Evolutionary conservation across 1,140 invertebrate genomes (phyloP).

Genomic region (Parasteatoda tepidariorum): DNA sequence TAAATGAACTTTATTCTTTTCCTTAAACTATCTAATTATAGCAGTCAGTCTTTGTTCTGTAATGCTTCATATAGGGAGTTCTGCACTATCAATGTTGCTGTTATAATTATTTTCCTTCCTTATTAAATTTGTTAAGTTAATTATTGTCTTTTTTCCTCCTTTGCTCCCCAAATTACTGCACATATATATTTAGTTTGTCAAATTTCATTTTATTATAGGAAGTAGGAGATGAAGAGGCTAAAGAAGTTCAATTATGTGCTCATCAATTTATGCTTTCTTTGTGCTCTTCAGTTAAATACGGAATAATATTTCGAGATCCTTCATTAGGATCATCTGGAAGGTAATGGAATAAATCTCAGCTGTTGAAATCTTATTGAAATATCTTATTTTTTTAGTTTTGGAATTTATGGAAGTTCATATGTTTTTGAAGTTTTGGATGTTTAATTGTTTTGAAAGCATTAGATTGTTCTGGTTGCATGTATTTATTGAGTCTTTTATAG

Average conservation of each 20-base stretch:
- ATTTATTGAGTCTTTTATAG: no score
- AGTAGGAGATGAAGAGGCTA: conserved; percentile 65
- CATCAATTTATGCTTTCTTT: conserved; percentile 77
- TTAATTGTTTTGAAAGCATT: no score
- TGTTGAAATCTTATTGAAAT: background rate
- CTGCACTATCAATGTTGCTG: background rate
- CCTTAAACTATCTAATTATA: background rate
- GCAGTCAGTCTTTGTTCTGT: no score
- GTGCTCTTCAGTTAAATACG: conserved; percentile 78
- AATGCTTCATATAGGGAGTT: background rate
- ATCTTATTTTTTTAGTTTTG: background rate
- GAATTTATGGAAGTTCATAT: background rate
- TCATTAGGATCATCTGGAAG: conserved; percentile 72
- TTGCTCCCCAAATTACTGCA: background rate
- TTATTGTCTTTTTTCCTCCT: background rate
- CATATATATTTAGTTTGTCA: no score
- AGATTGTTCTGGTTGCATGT: no score
- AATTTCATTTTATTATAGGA: conserved; percentile 64
- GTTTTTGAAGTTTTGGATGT: background rate
- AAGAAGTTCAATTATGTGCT: conserved; percentile 71
- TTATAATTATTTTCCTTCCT: no score
- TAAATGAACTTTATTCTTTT: no score
- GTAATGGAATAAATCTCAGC: conserved; percentile 10
- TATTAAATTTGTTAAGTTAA: background rate
- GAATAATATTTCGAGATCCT: conserved; percentile 76